Evolutionary conservation across 1,140 invertebrate genomes (phyloP), one percentile per base, ranked within the genome.

Genomic region (Heliothis subflexa): DNA sequence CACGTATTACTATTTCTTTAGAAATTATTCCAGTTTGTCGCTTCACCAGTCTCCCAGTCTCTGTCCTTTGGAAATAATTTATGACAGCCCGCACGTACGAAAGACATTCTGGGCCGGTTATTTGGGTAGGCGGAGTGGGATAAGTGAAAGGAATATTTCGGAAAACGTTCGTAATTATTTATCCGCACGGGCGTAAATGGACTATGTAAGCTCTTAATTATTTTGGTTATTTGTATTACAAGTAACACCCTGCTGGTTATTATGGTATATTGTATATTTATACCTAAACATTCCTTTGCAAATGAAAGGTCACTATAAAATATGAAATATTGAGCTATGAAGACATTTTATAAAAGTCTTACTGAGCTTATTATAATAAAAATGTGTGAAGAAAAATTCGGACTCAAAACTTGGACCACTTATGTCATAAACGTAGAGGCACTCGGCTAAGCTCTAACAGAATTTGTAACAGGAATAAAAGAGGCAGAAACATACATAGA

Each of bases 1-100:
- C n/a, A 66, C 62, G 40, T 16, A 47, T 47, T 13, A 16, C 40
- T 80, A 83, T 82, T 82, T 80, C 83, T 80, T 55, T 33, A 52
- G 64, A 76, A 85, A 87, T 90, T 85, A 89, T 90, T 88, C 83
- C 84, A 81, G 84, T 86, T 86, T 85, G 82, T 82, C 83, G 89
- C 85, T 75, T 84, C 77, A 70, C 78, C 80, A 85, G 85, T 85
- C 82, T 82, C 79, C 79, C 77, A 76, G 79, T 75, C 64, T 80
- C 78, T 85, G 84, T 85, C 83, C 83, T 85, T 82, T 79, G 81
- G 78, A 85, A 86, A 88, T 88, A 89, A 89, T 89, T 88, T 86
- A 89, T 86, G 86, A 82, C 78, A 76, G 78, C 64, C 73, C 74
- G 74, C 81, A 83, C 80, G 82, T 86, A 82, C 79, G 80, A 83